phyloP scores from a whole-genome alignment of 2,113 vertebrate species.

The Psophia crepitans region DNA sequence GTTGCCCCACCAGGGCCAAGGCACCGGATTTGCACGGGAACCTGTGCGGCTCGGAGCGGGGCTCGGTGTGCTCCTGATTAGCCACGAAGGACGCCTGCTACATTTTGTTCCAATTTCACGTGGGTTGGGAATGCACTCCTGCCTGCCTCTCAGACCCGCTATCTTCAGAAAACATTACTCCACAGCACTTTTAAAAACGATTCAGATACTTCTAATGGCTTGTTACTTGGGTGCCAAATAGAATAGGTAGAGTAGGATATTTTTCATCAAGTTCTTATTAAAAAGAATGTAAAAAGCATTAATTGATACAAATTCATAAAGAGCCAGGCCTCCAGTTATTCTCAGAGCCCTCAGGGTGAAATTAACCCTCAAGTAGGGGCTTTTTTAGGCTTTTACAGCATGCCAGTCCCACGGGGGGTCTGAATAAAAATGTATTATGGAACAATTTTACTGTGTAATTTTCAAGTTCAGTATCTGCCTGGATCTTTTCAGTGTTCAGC shows the following conservation, averaged over 20 bases:
- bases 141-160: background rate
- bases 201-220: background rate
- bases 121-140: accelerated
- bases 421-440: constrained; percentile 38
- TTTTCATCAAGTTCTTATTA: constrained; percentile 52
- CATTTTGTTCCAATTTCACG: background rate
- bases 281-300: constrained; percentile 29
- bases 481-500: background rate
- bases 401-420: background rate
- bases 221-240: background rate
- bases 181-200: background rate
- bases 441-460: constrained; percentile 24
- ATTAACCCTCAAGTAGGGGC: constrained; percentile 14
- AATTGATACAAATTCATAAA: constrained; percentile 27
- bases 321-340: constrained; percentile 10
- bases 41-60: accelerated
- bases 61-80: background rate
- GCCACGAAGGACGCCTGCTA: background rate
- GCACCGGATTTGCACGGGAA: accelerated
- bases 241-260: constrained; percentile 1
- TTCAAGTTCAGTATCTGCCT: constrained; percentile 16
- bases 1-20: background rate
- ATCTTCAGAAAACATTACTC: background rate
- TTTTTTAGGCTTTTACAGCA: constrained; percentile 33
- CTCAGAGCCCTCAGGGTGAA: constrained; percentile 14